Percentiles rank a stretch among this genome's conserved stretches.
These are phyloP conservation scores for Bombus difficillimus DNA, from an alignment of 1,140 invertebrate species.

Conservation along the genomic window DNA sequence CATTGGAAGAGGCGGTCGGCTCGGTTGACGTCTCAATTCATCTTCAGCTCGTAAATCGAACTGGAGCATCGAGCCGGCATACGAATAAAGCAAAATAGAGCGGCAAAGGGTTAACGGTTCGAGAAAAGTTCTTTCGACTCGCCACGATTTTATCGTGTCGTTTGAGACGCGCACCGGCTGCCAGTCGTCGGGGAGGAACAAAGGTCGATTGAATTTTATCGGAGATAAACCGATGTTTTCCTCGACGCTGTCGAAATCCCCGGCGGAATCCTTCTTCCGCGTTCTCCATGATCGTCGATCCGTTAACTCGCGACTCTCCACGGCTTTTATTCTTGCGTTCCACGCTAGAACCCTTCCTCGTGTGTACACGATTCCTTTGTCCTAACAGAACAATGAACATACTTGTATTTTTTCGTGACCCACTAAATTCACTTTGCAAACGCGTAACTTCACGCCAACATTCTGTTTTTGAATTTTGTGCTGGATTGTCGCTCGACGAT, in stretches of 20 bases:
- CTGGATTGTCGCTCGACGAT: no score
- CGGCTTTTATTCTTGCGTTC: no score
- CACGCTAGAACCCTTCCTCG: no score
- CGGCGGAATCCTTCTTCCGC: not conserved
- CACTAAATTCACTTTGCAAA: no score
- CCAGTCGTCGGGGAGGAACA: not conserved
- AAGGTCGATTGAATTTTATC: slow-evolving; percentile 20
- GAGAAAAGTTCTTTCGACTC: not conserved
- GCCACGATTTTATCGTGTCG: not conserved
- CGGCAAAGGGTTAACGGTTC: slow-evolving; percentile 4
- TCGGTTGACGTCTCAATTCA: not conserved
- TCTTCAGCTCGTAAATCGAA: not conserved
- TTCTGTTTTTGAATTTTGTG: no score
- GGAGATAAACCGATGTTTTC: slow-evolving; percentile 24
- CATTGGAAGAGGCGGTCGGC: no score
- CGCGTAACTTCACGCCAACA: no score
- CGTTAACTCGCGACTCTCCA: no score
- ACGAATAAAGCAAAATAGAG: not conserved
- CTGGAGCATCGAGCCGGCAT: not conserved
- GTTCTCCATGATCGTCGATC: no score
- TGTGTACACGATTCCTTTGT: no score
- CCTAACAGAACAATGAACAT: no score
- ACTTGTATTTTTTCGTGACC: no score
- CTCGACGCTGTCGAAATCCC: slow-evolving; percentile 10
- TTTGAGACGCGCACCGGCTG: not conserved